Evolutionary conservation across 2,888 invertebrate genomes (phyloP).

Genomic region (Leucania comma): DNA sequence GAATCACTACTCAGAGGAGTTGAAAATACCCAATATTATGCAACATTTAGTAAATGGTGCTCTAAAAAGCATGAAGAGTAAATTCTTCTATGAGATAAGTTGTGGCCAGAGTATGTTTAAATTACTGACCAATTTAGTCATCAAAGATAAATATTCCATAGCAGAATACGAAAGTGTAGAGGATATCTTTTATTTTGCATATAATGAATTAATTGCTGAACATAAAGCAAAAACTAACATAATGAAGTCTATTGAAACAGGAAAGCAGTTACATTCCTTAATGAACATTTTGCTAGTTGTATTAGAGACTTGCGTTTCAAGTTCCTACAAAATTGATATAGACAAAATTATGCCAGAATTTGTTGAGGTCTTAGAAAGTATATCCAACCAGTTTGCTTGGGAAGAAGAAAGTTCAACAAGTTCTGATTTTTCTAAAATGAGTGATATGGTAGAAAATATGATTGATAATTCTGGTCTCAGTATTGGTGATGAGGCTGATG

Average conservation of each 20-base stretch:
- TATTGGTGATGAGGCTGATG: conserved; percentile 73
- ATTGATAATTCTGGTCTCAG: conserved; percentile 85
- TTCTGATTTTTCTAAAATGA: conserved; percentile 95
- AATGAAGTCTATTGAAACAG: conserved; percentile 85
- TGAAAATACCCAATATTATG: conserved; percentile 70
- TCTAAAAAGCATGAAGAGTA: conserved; percentile 88
- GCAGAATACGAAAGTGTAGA: conserved; percentile 74
- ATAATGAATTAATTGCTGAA: conserved; percentile 74
- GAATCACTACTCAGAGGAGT: conserved; percentile 82
- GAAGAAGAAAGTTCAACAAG: conserved; percentile 78
- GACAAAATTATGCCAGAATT: conserved; percentile 68
- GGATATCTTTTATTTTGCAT: conserved; percentile 80
- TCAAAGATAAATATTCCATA: conserved; percentile 68
- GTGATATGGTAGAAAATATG: conserved; percentile 92
- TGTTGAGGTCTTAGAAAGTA: conserved; percentile 74
- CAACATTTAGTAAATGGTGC: conserved; percentile 81
- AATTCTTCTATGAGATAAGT: conserved; percentile 91
- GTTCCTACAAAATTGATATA: conserved; percentile 71
- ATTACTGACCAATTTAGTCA: conserved; percentile 83
- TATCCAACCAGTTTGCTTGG: conserved; percentile 83
- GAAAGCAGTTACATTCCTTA: conserved; percentile 89
- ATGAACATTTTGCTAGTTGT: conserved; percentile 80
- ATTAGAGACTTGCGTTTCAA: conserved; percentile 74
- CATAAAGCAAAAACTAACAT: conserved; percentile 81
- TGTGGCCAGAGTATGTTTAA: conserved; percentile 91